Evolutionary conservation across 2,797 vertebrate species (phyloP).

Genomic region (Craterocephalus amniculus): DNA sequence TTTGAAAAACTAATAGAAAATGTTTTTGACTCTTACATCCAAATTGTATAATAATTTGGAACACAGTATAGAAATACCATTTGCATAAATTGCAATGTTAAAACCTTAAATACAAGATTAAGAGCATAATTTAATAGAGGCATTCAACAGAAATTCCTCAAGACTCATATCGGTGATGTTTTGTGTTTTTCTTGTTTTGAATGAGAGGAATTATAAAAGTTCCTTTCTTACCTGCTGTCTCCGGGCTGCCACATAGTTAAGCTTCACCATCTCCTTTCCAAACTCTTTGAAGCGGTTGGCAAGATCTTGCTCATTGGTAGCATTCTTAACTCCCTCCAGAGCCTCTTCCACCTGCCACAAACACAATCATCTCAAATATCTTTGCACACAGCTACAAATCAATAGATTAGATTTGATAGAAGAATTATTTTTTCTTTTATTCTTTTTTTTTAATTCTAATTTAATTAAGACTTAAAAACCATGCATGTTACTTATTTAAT

Average conservation of each 20-base stretch:
- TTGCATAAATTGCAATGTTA: too few species aligned
- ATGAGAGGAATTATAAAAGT: background rate
- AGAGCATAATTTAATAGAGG: background rate
- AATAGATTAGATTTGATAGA: too few species aligned
- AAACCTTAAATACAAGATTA: background rate
- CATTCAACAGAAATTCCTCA: too few species aligned
- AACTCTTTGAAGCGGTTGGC: constrained; percentile 98
- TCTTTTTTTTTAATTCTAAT: too few species aligned
- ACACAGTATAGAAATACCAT: too few species aligned
- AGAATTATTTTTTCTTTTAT: too few species aligned
- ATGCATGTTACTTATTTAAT: too few species aligned
- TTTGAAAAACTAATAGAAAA: too few species aligned
- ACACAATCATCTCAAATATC: constrained; percentile 3
- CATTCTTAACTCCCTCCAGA: constrained; percentile 95
- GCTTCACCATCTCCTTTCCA: constrained; percentile 99
- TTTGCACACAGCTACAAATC: background rate
- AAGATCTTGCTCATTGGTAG: constrained; percentile 97
- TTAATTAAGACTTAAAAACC: too few species aligned
- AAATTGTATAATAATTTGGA: too few species aligned
- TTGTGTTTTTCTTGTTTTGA: background rate
- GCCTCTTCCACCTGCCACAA: constrained; percentile 92
- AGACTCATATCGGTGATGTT: too few species aligned
- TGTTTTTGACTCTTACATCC: too few species aligned
- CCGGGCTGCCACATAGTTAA: constrained; percentile 96
- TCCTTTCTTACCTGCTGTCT: constrained; percentile 90